A percentile compares a stretch with the other conserved stretches of the same genome.
These are phyloP conservation scores for Macaria notata DNA, from an alignment of 2,888 invertebrate genomes.

Conservation along the genomic window DNA sequence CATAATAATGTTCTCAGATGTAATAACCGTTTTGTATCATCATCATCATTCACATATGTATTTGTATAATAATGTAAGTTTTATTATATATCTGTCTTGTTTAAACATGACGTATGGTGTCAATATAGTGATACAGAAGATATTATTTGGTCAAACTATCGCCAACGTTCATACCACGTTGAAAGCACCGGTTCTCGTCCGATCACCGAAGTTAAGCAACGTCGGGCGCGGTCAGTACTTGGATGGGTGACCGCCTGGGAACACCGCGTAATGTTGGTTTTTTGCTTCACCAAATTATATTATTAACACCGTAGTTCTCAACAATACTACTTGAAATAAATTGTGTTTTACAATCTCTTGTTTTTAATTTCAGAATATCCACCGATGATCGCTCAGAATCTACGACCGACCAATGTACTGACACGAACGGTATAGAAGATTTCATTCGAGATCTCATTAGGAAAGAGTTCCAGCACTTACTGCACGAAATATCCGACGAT, in stretches of 20 bases:
- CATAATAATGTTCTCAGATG: no score
- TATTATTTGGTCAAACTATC: slow-evolving; percentile 21
- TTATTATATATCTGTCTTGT: background rate
- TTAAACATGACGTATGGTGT: slow-evolving; percentile 1
- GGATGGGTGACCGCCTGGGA: slow-evolving; percentile 76
- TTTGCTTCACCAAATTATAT: slow-evolving; percentile 11
- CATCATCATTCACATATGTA: no score
- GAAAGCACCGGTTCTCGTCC: slow-evolving; percentile 75
- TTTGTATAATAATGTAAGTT: no score
- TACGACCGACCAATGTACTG: slow-evolving; percentile 66
- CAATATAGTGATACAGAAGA: slow-evolving; percentile 5
- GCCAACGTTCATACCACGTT: slow-evolving; percentile 63
- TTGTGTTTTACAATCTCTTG: no score
- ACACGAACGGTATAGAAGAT: slow-evolving; percentile 69
- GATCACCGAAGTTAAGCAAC: slow-evolving; percentile 75
- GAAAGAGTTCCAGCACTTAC: slow-evolving; percentile 63
- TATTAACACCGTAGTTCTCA: background rate
- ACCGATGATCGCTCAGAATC: slow-evolving; percentile 39
- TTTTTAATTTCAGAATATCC: slow-evolving; percentile 36
- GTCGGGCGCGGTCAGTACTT: slow-evolving; percentile 76
- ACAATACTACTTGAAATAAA: background rate
- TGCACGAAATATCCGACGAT: slow-evolving; percentile 61
- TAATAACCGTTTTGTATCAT: no score
- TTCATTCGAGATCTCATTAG: slow-evolving; percentile 69
- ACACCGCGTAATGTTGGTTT: slow-evolving; percentile 45